These are phyloP conservation scores for Bombus ignitus DNA, from an alignment of 1,140 invertebrate species.

Conservation along the genomic window DNA sequence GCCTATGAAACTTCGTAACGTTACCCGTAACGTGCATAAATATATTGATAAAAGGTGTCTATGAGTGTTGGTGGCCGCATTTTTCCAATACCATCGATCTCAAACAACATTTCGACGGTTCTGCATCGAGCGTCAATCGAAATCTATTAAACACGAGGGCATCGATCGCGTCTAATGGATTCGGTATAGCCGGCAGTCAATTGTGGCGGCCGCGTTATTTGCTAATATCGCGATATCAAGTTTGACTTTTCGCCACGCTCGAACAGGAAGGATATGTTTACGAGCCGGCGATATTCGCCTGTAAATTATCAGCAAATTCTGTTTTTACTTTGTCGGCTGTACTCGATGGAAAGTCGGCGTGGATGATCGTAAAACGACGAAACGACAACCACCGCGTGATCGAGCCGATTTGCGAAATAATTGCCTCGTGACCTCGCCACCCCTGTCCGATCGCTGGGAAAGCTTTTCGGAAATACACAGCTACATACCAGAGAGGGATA, in stretches of 20 bases:
- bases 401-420: conserved; percentile 9
- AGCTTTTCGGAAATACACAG: not conserved
- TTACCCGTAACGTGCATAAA: no score
- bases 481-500: not conserved
- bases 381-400: not conserved
- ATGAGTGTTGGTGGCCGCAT: not conserved
- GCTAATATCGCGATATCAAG: conserved; percentile 27
- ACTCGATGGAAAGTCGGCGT: not conserved
- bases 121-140: not conserved
- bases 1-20: no score
- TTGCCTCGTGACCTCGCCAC: not conserved
- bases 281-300: not conserved
- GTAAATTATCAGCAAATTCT: conserved; percentile 5
- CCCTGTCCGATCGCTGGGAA: not conserved
- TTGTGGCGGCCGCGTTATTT: not conserved
- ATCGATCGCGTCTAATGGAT: conserved; percentile 11
- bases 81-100: not conserved
- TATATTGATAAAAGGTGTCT: no score
- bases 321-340: not conserved
- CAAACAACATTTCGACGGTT: not conserved
- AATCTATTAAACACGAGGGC: not conserved
- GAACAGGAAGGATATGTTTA: not conserved
- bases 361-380: not conserved
- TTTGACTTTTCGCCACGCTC: not conserved
- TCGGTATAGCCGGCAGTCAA: not conserved